Evolutionary conservation across 2,113 vertebrate species (phyloP), one percentile per base, ranked within the genome.

Genomic region (Callipepla squamata): DNA sequence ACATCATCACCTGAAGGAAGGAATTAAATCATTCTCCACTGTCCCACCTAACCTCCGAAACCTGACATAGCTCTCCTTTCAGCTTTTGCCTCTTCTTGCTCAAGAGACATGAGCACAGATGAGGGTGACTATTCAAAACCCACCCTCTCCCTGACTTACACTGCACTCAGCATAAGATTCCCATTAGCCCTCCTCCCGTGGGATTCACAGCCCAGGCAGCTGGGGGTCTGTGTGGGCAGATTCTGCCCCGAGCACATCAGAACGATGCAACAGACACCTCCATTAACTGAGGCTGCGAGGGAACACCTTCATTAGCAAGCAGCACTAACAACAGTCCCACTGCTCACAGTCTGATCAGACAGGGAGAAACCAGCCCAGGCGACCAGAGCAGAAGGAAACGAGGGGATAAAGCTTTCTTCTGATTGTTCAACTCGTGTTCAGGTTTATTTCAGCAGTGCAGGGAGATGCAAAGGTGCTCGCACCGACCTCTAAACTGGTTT

Each of bases 231-330:
- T 0, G 2, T 5, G 91, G 89, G 73, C 3, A 44, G 80, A 7
- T 0, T 17, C 32, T 45, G 61, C 61, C 65, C 1, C 0, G 0
- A 40, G 30, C 75, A 11, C 1, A 0, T 13, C 58, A 62, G 67
- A 61, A n/a, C 36, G 11, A 65, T 13, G 53, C 0, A 17, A 36
- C 0, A 18, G 22, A 22, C 7, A 23, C 15, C 70, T 40, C 72
- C 45, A 73, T 12, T 16, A 50, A 1, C 53, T 4, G 58, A 53
- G 79, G 75, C 79, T 66, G 48, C 0, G 1, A 15, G 0, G 0
- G 20, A 45, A 44, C 1, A 0, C 2, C 48, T 16, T 26, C 3
- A 0, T 50, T 7, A 15, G 53, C 4, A 4, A 15, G 45, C 5
- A 26, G 48, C 15, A 16, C 89, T 42, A n/a, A 32, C 6, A 53